phyloP scores from a whole-genome alignment of 2,113 vertebrate genomes.

The Nyctereutes procyonoides region DNA sequence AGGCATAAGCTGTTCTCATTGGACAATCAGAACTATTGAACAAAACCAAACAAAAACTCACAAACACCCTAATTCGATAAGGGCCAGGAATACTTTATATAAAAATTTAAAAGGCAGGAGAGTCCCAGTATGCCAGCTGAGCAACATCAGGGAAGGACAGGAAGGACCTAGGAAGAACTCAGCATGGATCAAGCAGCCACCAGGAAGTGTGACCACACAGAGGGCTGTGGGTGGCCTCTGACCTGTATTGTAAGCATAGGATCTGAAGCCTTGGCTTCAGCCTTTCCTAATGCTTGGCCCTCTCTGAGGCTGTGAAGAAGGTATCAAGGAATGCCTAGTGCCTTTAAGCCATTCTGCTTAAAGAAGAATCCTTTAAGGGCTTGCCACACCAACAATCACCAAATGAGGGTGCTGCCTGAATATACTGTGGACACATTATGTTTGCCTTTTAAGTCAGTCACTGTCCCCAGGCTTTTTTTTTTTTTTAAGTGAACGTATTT shows the following conservation, averaged over 20 bases:
- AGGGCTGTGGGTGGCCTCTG: background rate
- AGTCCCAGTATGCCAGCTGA: background rate
- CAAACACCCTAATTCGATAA: conserved; percentile 22
- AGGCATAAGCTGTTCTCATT: conserved; percentile 1
- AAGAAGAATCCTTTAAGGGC: background rate
- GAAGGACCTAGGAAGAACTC: background rate
- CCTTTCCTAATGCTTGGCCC: background rate
- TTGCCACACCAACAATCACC: conserved; percentile 31
- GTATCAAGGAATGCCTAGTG: background rate
- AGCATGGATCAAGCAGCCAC: background rate
- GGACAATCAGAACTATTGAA: conserved; percentile 2
- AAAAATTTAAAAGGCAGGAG: background rate
- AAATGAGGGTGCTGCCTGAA: conserved; percentile 13
- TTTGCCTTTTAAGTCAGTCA: background rate
- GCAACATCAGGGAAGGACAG: background rate
- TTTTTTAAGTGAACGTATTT: background rate
- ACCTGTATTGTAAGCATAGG: background rate
- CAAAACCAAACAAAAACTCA: background rate
- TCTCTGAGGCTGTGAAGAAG: background rate
- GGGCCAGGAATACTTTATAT: background rate
- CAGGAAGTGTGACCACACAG: background rate
- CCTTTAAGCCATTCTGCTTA: background rate
- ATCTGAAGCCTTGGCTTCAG: background rate
- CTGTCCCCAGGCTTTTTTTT: background rate
- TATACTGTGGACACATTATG: background rate